These are phyloP conservation scores for Eupithecia dodoneata DNA, from an alignment of 2,888 invertebrate genomes.

Conservation along the genomic window DNA sequence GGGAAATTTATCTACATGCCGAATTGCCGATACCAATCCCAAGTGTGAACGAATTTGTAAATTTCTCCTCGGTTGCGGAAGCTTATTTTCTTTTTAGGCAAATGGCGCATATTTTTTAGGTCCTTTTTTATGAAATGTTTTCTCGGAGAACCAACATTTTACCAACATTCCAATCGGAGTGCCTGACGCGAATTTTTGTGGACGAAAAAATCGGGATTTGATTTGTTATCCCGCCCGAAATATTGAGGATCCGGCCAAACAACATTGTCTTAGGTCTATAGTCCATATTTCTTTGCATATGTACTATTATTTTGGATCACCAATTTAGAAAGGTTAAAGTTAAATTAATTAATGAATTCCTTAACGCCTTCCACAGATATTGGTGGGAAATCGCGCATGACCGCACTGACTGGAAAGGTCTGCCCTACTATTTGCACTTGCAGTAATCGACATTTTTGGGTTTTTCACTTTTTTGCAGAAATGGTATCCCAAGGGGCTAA, in stretches of 20 bases:
- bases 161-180: constrained; percentile 39
- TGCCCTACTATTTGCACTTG: too few relatives aligned
- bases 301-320: background rate
- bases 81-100: constrained; percentile 46
- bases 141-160: constrained; percentile 30
- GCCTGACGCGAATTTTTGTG: constrained; percentile 37
- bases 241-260: background rate
- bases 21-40: constrained; percentile 41
- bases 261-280: background rate
- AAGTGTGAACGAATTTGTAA: constrained; percentile 44
- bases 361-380: too few relatives aligned
- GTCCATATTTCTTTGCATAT: background rate
- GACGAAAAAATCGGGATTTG: constrained; percentile 17
- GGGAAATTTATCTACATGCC: constrained; percentile 41
- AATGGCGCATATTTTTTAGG: constrained; percentile 43
- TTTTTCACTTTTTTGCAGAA: too few relatives aligned
- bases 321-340: background rate
- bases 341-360: too few relatives aligned
- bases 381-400: too few relatives aligned
- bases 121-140: constrained; percentile 41
- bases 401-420: too few relatives aligned
- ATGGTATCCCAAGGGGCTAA: too few relatives aligned
- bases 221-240: constrained; percentile 13
- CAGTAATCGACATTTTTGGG: too few relatives aligned
- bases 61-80: constrained; percentile 33